Conservation (phyloP, 1,140 invertebrate species). For the Melanaphis sacchari region DNA sequence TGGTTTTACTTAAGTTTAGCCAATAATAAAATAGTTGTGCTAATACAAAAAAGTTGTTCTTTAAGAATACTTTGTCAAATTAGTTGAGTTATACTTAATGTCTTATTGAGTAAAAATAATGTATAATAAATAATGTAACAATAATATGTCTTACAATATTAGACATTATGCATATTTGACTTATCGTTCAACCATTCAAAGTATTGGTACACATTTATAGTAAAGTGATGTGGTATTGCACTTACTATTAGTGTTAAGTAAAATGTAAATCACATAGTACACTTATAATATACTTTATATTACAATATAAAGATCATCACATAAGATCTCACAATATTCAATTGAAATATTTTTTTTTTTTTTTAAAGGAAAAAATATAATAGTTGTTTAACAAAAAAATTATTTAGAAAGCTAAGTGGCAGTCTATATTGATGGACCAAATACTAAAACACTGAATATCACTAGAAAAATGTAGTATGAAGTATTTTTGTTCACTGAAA, state of each 20-base stretch:
- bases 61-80: background rate
- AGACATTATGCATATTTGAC: background rate
- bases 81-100: background rate
- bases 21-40: background rate
- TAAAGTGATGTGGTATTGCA: background rate
- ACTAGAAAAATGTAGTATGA: background rate
- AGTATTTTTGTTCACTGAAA: background rate
- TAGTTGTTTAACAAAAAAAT: background rate
- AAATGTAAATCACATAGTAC: background rate
- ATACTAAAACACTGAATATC: background rate
- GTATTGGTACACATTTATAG: background rate
- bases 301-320: background rate
- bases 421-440: background rate
- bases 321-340: background rate
- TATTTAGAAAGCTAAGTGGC: background rate
- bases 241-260: background rate
- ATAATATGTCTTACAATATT: background rate
- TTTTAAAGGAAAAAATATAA: background rate
- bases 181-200: background rate
- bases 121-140: background rate
- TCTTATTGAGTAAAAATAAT: background rate
- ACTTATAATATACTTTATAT: background rate
- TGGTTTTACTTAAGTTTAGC: background rate
- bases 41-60: conserved; percentile 1
- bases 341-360: background rate